Evolutionary conservation across 2,888 invertebrate genomes (phyloP), one percentile per base, ranked within the genome.

Genomic region (Trachelus stipa): DNA sequence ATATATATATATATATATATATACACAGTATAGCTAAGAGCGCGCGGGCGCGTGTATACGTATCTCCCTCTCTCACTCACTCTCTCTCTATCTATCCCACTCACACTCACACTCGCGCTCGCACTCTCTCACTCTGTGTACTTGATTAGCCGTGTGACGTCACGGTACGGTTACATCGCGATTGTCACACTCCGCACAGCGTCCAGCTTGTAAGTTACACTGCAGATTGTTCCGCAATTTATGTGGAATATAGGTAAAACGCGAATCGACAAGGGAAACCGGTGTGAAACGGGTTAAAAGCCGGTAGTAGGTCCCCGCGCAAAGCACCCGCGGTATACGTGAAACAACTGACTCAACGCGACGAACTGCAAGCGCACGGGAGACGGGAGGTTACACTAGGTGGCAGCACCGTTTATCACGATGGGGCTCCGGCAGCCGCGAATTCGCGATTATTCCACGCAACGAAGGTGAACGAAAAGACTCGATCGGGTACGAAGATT

Each of bases 61-160:
- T 23, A 9, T 56, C 68, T 37, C 33, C 75, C 15, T 77, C 34
- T 74, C 33, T 40, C 33, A 12, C 68, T 77, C 74, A 15, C 35
- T 35, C 35, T 35, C 68, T 34, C n/a, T 74, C 73, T n/a, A 68
- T 33, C 34, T 69, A 69, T n/a, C 68, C 31, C 74, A 56, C 69
- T 76, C 75, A 71, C 33, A 33, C 33, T 33, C 33, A 34, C 34
- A 34, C 34, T 11, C 34, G 34, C 79, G 74, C 81, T 76, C 79
- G 69, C 78, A 56, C 79, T 37, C 77, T 34, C 79, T 82, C 78
- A 74, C 33, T 88, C 88, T 87, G 88, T 88, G 88, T 88, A 89
- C 88, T 90, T 88, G 90, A 90, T 90, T 90, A 90, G 88, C 87
- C 84, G 86, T 84, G 88, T 90, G 90, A 90, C 90, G 90, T 90